These are phyloP conservation scores for Galbula dea DNA, from an alignment of 2,113 vertebrate species.

Conservation along the genomic window DNA sequence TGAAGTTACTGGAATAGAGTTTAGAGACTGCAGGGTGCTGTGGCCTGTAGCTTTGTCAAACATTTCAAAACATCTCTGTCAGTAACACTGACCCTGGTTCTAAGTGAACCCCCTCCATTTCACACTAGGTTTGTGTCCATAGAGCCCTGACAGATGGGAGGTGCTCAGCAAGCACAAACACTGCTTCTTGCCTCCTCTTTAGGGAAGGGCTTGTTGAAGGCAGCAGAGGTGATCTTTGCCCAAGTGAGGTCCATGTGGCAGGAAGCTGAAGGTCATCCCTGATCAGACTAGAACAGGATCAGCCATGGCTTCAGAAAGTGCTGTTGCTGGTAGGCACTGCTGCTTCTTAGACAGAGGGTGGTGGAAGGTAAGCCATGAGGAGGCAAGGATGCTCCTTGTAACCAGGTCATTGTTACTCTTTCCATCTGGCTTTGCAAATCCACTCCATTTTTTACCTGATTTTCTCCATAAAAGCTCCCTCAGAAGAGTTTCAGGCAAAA, in stretches of 20 bases:
- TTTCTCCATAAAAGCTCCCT: not conserved
- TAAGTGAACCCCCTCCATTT: not conserved
- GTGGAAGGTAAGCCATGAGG: not conserved
- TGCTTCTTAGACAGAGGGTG: not conserved
- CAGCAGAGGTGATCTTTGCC: not conserved
- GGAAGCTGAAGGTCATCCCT: not conserved
- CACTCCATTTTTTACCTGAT: not conserved
- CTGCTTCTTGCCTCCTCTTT: not conserved
- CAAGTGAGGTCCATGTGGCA: not conserved
- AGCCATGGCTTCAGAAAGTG: not conserved
- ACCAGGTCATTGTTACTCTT: not conserved
- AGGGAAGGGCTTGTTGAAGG: not conserved
- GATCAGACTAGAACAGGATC: not conserved
- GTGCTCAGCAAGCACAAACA: not conserved
- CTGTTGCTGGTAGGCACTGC: rapidly evolving
- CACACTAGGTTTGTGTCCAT: not conserved
- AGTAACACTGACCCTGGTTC: not conserved
- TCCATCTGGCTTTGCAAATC: not conserved
- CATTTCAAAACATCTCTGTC: not conserved
- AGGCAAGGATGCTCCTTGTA: not conserved
- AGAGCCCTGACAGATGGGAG: not conserved
- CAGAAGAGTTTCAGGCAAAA: not conserved
- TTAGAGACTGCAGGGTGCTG: not conserved
- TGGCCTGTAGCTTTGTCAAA: not conserved
- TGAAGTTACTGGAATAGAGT: not conserved